Conservation (phyloP, 1,140 invertebrate species). For the Philopotamus ludificatus region DNA sequence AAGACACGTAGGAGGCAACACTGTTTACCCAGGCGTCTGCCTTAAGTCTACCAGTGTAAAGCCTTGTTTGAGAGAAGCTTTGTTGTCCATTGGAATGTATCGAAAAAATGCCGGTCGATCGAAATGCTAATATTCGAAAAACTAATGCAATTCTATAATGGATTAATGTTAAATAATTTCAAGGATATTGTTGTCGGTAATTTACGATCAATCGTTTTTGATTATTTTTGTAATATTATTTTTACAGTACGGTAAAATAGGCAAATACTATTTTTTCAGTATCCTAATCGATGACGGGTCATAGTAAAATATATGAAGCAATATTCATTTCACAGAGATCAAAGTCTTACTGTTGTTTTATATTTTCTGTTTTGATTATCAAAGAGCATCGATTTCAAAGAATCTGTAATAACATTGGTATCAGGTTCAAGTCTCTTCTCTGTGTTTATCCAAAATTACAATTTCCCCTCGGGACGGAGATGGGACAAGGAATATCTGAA, state of each 20-base stretch:
- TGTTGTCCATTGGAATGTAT: neutral
- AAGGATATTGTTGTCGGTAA: too few species aligned
- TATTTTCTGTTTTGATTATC: constrained; percentile 28
- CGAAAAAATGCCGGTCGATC: neutral
- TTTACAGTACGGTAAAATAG: too few species aligned
- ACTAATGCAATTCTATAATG: too few species aligned
- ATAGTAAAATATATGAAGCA: neutral
- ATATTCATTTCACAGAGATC: constrained; percentile 11
- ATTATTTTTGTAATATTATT: too few species aligned
- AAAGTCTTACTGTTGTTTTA: constrained; percentile 16
- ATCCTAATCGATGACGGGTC: neutral
- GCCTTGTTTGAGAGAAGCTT: neutral
- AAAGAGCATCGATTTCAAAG: constrained; percentile 25
- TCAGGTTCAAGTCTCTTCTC: constrained; percentile 15
- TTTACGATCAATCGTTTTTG: too few species aligned
- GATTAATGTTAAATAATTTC: too few species aligned
- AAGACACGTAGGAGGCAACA: constrained; percentile 1
- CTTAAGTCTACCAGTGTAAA: constrained; percentile 3
- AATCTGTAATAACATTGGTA: constrained; percentile 28
- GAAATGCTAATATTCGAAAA: neutral
- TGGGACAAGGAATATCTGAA: too few species aligned
- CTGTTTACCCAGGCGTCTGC: constrained; percentile 3
- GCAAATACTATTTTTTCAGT: too few species aligned
- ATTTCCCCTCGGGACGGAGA: constrained; percentile 20
- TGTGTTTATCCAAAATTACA: constrained; percentile 29